A percentile compares a stretch with the other conserved stretches of the same genome.
phyloP scores from a whole-genome alignment of 1,140 invertebrate species.

The Calliphora vicina region DNA sequence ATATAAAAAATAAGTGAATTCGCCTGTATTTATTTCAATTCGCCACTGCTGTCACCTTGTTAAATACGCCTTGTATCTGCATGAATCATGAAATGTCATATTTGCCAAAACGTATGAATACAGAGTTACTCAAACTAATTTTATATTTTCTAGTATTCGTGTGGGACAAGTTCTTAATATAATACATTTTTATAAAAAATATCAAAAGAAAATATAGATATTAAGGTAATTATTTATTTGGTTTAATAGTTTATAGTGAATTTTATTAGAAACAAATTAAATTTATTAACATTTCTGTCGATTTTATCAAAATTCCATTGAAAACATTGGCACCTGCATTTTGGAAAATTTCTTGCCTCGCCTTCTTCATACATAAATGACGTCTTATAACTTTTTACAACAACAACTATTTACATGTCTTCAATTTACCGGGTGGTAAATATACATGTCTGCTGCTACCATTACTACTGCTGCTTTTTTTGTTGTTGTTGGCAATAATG shows the following conservation, averaged over 20 bases:
- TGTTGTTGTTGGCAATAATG: neutral
- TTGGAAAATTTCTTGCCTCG: conserved; percentile 12
- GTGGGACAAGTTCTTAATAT: neutral
- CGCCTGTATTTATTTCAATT: too few species aligned
- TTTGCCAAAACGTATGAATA: neutral
- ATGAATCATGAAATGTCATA: neutral
- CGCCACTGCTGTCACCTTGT: too few species aligned
- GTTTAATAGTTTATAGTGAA: neutral
- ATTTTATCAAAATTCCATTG: neutral
- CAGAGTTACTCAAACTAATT: neutral
- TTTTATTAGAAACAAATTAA: neutral
- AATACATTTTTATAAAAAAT: neutral
- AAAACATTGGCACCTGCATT: conserved; percentile 29
- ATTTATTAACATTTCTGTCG: neutral
- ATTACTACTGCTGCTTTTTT: neutral
- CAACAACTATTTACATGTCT: conserved; percentile 16
- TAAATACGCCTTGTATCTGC: neutral
- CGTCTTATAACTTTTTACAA: conserved; percentile 16
- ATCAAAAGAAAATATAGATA: neutral
- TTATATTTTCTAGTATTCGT: conserved; percentile 4
- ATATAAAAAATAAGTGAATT: too few species aligned
- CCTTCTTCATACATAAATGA: conserved; percentile 14
- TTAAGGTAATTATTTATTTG: neutral
- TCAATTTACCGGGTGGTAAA: conserved; percentile 22
- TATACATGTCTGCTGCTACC: neutral